Percentiles rank a stretch among this genome's conserved stretches.
phyloP scores from a whole-genome alignment of 1,140 invertebrate species.

The Triops longicaudatus region DNA sequence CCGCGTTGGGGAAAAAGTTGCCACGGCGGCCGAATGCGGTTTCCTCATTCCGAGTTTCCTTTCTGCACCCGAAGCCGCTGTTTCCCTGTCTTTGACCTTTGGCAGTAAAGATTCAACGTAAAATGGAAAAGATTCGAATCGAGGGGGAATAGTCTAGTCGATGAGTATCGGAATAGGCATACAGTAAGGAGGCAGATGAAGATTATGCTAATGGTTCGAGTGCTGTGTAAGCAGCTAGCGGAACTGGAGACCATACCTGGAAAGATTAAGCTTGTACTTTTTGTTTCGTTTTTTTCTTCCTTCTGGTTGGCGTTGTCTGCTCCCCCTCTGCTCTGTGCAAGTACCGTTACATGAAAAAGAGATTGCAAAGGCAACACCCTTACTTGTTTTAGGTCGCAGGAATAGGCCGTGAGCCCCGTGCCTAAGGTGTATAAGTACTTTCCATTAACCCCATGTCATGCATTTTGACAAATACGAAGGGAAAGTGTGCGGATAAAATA shows the following conservation, averaged over 20 bases:
- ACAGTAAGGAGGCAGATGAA: not conserved
- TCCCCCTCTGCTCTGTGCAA: not conserved
- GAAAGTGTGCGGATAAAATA: not conserved
- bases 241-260: not conserved
- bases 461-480: not conserved
- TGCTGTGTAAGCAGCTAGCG: not conserved
- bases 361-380: not conserved
- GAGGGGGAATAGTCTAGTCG: not conserved
- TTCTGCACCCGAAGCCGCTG: not conserved
- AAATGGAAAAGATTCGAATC: too few species aligned
- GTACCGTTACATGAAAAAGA: not conserved
- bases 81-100: slow-evolving; percentile 12
- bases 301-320: not conserved
- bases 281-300: not conserved
- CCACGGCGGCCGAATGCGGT: not conserved
- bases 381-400: not conserved
- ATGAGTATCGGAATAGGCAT: not conserved
- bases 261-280: not conserved
- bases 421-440: not conserved
- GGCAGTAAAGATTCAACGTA: not conserved
- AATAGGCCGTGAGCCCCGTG: slow-evolving; percentile 1
- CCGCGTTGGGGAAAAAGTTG: not conserved
- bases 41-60: slow-evolving; percentile 11
- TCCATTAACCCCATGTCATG: not conserved
- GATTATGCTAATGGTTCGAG: not conserved